These are phyloP conservation scores for Pristionchus maxplancki DNA, from an alignment of 2,888 invertebrate genomes.

Conservation along the genomic window DNA sequence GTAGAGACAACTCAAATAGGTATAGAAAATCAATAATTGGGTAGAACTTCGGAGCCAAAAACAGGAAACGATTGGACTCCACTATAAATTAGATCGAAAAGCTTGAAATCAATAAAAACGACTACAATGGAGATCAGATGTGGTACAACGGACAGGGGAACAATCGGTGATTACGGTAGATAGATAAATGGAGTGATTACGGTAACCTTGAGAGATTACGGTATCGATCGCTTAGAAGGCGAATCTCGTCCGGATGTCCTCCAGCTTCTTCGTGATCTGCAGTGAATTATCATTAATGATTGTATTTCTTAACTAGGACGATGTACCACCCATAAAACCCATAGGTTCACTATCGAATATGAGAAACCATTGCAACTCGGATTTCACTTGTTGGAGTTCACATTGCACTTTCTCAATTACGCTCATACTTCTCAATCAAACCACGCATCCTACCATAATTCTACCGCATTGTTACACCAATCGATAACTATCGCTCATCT, in stretches of 20 bases:
- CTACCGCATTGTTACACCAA: not conserved
- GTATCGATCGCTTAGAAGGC: slow-evolving; percentile 87
- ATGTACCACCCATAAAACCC: not conserved
- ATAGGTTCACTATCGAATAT: not conserved
- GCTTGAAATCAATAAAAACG: slow-evolving; percentile 9
- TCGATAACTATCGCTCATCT: no score
- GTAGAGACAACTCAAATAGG: not conserved
- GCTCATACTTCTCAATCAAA: no score
- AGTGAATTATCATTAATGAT: slow-evolving; percentile 55
- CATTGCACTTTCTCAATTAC: no score
- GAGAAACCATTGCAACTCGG: not conserved
- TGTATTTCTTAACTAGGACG: not conserved
- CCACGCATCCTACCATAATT: slow-evolving; percentile 1
- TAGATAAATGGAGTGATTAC: not conserved
- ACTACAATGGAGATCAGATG: slow-evolving; percentile 24
- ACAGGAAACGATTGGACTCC: slow-evolving; percentile 30
- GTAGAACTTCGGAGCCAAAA: not conserved
- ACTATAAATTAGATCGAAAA: not conserved
- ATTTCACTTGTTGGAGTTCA: not conserved
- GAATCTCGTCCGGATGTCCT: slow-evolving; percentile 97
- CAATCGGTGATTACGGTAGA: slow-evolving; percentile 5
- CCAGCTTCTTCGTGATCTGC: slow-evolving; percentile 92
- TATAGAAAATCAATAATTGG: not conserved
- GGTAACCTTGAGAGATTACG: not conserved
- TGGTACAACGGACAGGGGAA: slow-evolving; percentile 3